Evolutionary conservation across 2,797 vertebrate genomes (phyloP), one percentile per base, ranked within the genome.

Genomic region (Rhinichthys osculus): DNA sequence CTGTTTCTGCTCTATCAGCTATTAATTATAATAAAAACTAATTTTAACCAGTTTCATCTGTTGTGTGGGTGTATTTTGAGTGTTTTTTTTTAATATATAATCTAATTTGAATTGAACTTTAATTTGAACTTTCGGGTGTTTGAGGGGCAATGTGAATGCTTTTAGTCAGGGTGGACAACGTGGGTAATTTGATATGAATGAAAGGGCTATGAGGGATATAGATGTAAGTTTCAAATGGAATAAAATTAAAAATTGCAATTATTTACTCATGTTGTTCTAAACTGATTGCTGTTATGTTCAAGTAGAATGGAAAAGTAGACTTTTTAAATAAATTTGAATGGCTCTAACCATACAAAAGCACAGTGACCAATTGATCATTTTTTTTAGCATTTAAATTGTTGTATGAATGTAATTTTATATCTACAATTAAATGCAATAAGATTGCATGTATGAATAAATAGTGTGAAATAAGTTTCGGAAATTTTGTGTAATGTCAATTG

Each of bases 21-120:
- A 96, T 95, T 95, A 95, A 95, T 94, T 94, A 95, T 94, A 96
- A 91, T 91, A 91, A 87, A 87, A 94, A 92, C 95, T 96, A 95
- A 94, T 96, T 97, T 96, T 95, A 96, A 96, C 93, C 95, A 93
- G 94, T 93, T 87, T 83, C 64, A 80, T 1, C 38, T 83, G 83
- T 52, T 67, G 90, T 87, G 40, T 92, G 91, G 92, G 90, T 89
- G 90, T 81, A 85, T 92, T 69, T 81, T 35, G 14, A 52, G 66
- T 38, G 0, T 84, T 35, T 81, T 17, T 17, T 10, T 1, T 30
- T 50, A 14, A 54, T 40, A 11, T 71, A 14, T 14, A n/a, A 38
- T 54, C 11, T 38, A 70, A 70, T 81, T 69, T 23, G 27, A 27
- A 35, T 17, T 0, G n/a, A n/a, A n/a, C n/a, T n/a, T n/a, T n/a